phyloP scores from a whole-genome alignment of 2,113 vertebrate genomes.

The Poeciliopsis occidentalis region DNA sequence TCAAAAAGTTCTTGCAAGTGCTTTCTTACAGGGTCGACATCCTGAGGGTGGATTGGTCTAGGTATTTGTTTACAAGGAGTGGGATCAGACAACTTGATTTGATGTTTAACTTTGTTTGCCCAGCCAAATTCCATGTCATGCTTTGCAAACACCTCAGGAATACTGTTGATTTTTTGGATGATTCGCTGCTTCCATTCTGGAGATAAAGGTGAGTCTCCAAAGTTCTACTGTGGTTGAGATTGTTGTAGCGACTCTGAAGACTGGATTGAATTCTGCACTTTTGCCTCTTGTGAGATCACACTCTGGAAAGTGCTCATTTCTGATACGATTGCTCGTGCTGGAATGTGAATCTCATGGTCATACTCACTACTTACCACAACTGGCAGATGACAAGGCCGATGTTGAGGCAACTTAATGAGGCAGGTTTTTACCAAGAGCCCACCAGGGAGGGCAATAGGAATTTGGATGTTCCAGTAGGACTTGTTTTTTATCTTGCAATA shows the following conservation, averaged over 20 bases:
- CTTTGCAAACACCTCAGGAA: neutral
- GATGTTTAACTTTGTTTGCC: neutral
- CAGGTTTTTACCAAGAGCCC: neutral
- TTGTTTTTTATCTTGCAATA: too few relatives aligned
- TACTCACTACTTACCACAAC: neutral
- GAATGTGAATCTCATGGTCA: neutral
- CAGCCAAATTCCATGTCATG: conserved; percentile 1
- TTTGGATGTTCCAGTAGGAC: too few relatives aligned
- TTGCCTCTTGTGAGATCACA: neutral
- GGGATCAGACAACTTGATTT: neutral
- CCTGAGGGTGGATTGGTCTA: neutral
- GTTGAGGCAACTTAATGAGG: neutral
- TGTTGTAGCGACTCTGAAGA: neutral
- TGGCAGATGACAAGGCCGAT: neutral
- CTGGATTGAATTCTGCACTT: neutral
- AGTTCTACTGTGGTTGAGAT: neutral
- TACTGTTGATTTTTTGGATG: neutral
- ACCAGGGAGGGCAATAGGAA: neutral
- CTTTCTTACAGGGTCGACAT: neutral
- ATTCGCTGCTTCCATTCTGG: neutral
- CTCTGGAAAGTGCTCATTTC: neutral
- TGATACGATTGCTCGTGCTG: neutral
- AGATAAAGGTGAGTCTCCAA: neutral
- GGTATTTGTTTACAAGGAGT: neutral
- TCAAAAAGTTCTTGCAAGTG: neutral